Evolutionary conservation across 2,888 invertebrate species (phyloP).

Genomic region (Pyralis farinalis): DNA sequence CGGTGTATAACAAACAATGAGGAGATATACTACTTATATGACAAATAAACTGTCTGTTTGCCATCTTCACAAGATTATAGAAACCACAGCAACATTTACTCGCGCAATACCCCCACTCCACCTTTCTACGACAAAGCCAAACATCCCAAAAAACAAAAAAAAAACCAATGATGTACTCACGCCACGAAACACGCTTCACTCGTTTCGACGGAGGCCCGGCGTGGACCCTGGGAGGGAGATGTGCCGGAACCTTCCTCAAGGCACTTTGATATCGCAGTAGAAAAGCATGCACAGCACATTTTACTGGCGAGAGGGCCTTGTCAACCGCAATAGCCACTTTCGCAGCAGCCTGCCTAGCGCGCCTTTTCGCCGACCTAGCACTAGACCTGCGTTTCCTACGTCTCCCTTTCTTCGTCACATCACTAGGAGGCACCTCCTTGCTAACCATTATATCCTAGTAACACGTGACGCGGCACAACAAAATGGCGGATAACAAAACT

Average conservation of each 20-base stretch:
- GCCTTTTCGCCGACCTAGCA: slow-evolving; percentile 44
- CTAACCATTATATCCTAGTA: slow-evolving; percentile 38
- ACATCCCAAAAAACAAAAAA: too few species aligned
- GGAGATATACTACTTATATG: too few species aligned
- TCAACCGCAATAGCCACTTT: slow-evolving; percentile 21
- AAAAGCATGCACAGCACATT: slow-evolving; percentile 69
- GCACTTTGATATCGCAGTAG: slow-evolving; percentile 63
- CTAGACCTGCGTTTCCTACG: slow-evolving; percentile 50
- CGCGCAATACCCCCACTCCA: too few species aligned
- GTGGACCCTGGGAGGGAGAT: slow-evolving; percentile 59
- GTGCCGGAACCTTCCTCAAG: slow-evolving; percentile 58
- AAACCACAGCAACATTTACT: too few species aligned
- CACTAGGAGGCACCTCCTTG: slow-evolving; percentile 41
- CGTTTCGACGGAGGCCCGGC: slow-evolving; percentile 68
- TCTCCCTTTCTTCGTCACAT: slow-evolving; percentile 43
- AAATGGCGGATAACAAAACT: slow-evolving; percentile 61
- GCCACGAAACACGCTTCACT: slow-evolving; percentile 70
- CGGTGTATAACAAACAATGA: too few species aligned
- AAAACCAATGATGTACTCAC: slow-evolving; percentile 44
- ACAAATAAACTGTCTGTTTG: too few species aligned
- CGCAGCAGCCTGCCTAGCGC: slow-evolving; percentile 36
- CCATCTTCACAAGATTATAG: too few species aligned
- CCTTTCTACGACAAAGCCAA: too few species aligned
- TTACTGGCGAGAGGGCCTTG: slow-evolving; percentile 39
- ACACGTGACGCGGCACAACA: slow-evolving; percentile 34